These are phyloP conservation scores for Stenodema calcarata DNA, from an alignment of 2,888 invertebrate species.

Conservation along the genomic window DNA sequence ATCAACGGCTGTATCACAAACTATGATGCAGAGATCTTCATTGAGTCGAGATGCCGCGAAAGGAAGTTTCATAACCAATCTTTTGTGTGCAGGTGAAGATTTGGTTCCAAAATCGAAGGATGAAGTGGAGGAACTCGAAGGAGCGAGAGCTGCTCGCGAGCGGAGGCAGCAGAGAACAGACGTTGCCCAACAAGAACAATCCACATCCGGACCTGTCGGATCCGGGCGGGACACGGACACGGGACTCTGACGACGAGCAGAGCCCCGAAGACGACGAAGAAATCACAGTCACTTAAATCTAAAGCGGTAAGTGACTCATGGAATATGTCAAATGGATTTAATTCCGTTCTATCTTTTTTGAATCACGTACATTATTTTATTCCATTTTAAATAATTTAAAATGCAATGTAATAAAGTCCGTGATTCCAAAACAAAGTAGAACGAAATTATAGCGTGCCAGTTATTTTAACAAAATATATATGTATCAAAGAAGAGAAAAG, in stretches of 20 bases:
- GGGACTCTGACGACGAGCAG: conserved; percentile 63
- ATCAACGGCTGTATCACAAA: too few relatives aligned
- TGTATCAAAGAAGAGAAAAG: too few relatives aligned
- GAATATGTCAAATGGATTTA: background rate
- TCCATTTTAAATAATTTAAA: too few relatives aligned
- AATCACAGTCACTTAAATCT: conserved; percentile 85
- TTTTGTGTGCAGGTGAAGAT: conserved; percentile 73
- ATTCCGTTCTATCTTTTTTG: too few relatives aligned
- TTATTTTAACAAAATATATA: too few relatives aligned
- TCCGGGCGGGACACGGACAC: conserved; percentile 85
- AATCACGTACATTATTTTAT: too few relatives aligned
- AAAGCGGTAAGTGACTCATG: background rate
- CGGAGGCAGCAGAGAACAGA: conserved; percentile 93
- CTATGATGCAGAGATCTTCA: too few relatives aligned
- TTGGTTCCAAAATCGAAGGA: conserved; percentile 96
- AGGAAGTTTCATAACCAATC: background rate
- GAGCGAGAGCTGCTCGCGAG: conserved; percentile 91
- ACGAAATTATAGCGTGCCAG: too few relatives aligned
- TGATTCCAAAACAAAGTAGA: too few relatives aligned
- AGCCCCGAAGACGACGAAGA: conserved; percentile 77
- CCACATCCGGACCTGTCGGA: conserved; percentile 94
- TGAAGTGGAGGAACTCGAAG: conserved; percentile 99
- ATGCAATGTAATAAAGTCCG: too few relatives aligned
- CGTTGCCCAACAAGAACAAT: conserved; percentile 94
- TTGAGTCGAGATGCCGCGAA: too few relatives aligned